Base-by-base conservation (phyloP, 2,888 invertebrate genomes). In the Eurytoma californica region DNA sequence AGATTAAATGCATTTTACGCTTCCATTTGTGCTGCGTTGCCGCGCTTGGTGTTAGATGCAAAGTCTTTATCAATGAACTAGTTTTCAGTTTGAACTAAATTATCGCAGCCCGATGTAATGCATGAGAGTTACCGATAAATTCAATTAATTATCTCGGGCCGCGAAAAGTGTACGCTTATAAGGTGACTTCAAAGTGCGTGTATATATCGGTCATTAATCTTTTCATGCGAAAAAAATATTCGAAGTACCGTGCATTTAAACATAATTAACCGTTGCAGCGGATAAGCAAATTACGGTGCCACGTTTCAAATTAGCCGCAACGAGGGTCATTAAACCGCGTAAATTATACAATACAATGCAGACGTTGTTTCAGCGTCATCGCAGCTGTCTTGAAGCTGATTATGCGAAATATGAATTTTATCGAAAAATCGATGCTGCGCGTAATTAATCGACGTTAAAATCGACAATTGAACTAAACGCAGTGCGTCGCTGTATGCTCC, bases 281-380 rank as follows among this genome's bases (percentile, higher is more conserved):
- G 72, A 65, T 73, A 73, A 73, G 65, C 53, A 16, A 73, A 73
- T 73, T 73, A 53, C 16, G 20, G 20, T 53, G 47, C 20, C 20
- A 18, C 39, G 55, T n/a, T 65, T 39, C 20, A 55, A 53, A 72
- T 72, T 60, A n/a, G 49, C 28, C 16, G 60, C 70, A 72, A 72
- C 70, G 60, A 60, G 63, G 63, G 53, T 72, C 55, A 65, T 53
- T 63, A 73, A 63, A 20, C 65, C 18, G 20, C 55, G 9, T 14
- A 55, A 65, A 63, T 73, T 53, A 55, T 20, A 24, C 39, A 65
- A 73, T 13, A 70, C 53, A 69, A 69, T 49, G 55, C 30, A 72
- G 24, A 51, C 4, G 55, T 9, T n/a, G n/a, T 55, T 1, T 16
- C 14, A 53, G n/a, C 12, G 14, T 53, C n/a, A 53, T 53, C n/a